A percentile compares a stretch with the other conserved stretches of the same genome.
phyloP scores from a whole-genome alignment of 2,888 invertebrate species.

The Blera fallax region DNA sequence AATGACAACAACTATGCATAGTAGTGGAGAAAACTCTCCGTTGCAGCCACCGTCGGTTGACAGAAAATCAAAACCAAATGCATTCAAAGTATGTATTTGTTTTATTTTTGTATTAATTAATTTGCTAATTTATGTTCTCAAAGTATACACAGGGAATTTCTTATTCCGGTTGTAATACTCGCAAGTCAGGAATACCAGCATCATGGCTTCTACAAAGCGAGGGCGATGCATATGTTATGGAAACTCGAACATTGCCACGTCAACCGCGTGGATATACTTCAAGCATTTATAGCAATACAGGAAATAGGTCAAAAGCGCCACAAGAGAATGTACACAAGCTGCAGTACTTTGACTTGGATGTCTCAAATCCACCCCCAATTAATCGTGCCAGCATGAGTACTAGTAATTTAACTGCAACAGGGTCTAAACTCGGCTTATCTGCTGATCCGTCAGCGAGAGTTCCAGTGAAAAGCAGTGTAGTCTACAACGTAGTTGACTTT shows the following conservation, averaged over 20 bases:
- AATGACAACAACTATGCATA: constrained; percentile 43
- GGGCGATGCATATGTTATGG: constrained; percentile 75
- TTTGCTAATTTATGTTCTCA: neutral
- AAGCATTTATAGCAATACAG: constrained; percentile 55
- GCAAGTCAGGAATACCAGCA: constrained; percentile 78
- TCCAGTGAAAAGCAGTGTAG: constrained; percentile 83
- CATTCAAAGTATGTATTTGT: constrained; percentile 80
- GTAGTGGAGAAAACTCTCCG: constrained; percentile 66
- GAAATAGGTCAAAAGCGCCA: constrained; percentile 52
- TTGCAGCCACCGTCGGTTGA: constrained; percentile 84
- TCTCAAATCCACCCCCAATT: constrained; percentile 82
- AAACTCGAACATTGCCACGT: constrained; percentile 80
- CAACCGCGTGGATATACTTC: constrained; percentile 75
- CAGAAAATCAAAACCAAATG: constrained; percentile 85
- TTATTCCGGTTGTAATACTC: constrained; percentile 69
- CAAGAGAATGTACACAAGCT: constrained; percentile 81
- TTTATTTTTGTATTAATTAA: neutral
- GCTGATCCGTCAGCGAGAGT: constrained; percentile 81
- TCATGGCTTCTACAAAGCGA: constrained; percentile 79
- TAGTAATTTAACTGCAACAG: constrained; percentile 76
- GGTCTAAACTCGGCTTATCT: constrained; percentile 75
- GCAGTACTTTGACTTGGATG: constrained; percentile 94
- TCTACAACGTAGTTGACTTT: constrained; percentile 97
- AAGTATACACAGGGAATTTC: constrained; percentile 24
- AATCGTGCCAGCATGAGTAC: constrained; percentile 78